Percentiles rank a stretch among this genome's conserved stretches.
These are phyloP conservation scores for Equus quagga DNA, from an alignment of 2,113 vertebrate species.

Conservation along the genomic window DNA sequence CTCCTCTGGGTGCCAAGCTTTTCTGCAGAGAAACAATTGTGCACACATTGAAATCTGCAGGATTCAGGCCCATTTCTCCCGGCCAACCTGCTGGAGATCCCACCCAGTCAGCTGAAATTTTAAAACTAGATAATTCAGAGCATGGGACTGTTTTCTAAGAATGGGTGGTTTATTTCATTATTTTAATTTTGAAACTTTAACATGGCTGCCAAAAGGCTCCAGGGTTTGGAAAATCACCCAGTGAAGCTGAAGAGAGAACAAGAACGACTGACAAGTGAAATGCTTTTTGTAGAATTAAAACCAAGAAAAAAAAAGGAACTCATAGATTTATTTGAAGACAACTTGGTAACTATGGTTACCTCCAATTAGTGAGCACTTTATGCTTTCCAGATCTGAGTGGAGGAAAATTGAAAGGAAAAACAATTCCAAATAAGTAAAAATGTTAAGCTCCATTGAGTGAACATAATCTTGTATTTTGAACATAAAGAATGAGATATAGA, in stretches of 20 bases:
- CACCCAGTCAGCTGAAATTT: background rate
- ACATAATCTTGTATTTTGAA: background rate
- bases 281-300: slow-evolving; percentile 36
- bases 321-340: slow-evolving; percentile 28
- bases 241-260: background rate
- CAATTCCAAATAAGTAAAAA: slow-evolving; percentile 43
- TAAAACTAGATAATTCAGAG: background rate
- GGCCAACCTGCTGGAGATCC: background rate
- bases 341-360: slow-evolving; percentile 71
- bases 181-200: slow-evolving; percentile 8
- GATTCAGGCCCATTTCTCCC: background rate
- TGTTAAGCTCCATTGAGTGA: background rate
- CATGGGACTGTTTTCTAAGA: background rate
- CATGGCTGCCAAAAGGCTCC: background rate
- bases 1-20: background rate
- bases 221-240: background rate
- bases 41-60: background rate
- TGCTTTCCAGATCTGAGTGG: slow-evolving; percentile 47
- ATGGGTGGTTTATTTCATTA: background rate
- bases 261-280: background rate
- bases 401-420: slow-evolving; percentile 1
- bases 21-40: background rate
- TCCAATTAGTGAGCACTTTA: slow-evolving; percentile 59
- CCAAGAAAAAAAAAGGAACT: background rate
- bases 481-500: background rate